Evolutionary conservation across 1,140 invertebrate genomes (phyloP), one percentile per base, ranked within the genome.

Genomic region (Drosophila biarmipes): DNA sequence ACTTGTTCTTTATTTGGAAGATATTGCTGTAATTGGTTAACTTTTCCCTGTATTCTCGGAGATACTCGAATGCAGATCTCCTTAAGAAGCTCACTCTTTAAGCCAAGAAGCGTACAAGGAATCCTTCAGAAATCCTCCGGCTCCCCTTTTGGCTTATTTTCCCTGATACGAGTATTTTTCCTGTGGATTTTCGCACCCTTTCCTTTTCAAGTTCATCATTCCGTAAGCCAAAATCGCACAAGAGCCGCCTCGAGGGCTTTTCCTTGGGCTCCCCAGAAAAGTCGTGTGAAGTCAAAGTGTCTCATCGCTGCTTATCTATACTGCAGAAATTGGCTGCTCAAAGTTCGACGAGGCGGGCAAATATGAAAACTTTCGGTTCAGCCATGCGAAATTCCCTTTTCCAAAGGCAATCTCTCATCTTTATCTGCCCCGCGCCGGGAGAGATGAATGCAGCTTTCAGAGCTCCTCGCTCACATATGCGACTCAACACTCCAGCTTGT

Each of bases 401-500:
- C 72, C 57, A 72, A 35, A 81, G 80, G 80, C 74, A 82, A 82
- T 84, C 75, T 79, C 62, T 49, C 67, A 58, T 54, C 53, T 68
- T 68, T 56, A 69, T 69, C 66, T 55, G 49, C 24, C 55, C 55
- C 57, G 61, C 24, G 6, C 49, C 38, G 67, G 66, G 35, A 69
- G 35, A 69, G 67, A 68, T 54, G 51, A 68, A 73, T 73, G 31
- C 72, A 52, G 67, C 71, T 56, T 73, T 64, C 59, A 73, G 56
- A 52, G 49, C 71, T 38, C 57, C 56, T 68, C 53, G 34, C 51
- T 37, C 67, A 77, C 64, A 73, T 57, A 73, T 64, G 82, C 67
- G 68, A 66, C 81, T 80, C 82, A 77, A 73, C 82, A 75, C 82
- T 86, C 81, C 82, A 78, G 67, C 64, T 52, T 81, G 82, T 62